Percentiles rank a stretch among this genome's conserved stretches.
Evolutionary conservation across 2,797 vertebrate genomes (phyloP).

Genomic region (Petrocephalus sullivani): DNA sequence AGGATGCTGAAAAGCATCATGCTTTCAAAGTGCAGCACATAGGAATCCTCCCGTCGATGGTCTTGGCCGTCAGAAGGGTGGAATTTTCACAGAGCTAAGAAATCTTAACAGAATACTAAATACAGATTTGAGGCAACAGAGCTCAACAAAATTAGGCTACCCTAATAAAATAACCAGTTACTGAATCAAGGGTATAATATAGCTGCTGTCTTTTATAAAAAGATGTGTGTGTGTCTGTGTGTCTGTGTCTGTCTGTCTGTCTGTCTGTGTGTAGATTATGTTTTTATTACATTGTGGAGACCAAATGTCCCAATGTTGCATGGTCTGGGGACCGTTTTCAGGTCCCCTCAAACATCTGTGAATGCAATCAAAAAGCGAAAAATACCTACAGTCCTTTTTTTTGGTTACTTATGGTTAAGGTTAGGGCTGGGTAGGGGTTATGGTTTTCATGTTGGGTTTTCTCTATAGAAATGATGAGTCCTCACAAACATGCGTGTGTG

Average conservation of each 20-base stretch:
- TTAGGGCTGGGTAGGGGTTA: background rate
- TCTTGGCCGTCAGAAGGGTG: background rate
- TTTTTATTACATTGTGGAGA: too few relatives aligned
- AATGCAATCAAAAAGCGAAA: background rate
- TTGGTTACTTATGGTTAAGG: background rate
- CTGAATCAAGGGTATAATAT: background rate
- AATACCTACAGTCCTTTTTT: background rate
- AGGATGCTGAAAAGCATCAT: background rate
- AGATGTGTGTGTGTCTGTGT: too few relatives aligned
- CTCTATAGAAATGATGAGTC: background rate
- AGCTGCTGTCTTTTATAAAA: background rate
- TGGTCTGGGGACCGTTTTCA: background rate
- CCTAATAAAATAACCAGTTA: background rate
- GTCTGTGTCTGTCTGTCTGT: too few relatives aligned
- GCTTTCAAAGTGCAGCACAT: background rate
- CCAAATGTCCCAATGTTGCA: too few relatives aligned
- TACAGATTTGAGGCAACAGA: constrained; percentile 34
- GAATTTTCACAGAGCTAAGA: constrained; percentile 32
- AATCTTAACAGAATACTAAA: constrained; percentile 44
- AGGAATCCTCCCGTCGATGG: background rate
- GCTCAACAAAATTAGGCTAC: background rate
- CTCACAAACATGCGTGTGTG: background rate
- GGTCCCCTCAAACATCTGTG: background rate
- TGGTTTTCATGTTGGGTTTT: background rate
- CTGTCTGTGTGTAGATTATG: too few relatives aligned